Base-by-base conservation (phyloP, 2,113 vertebrate species). In the Spilogale gracilis region DNA sequence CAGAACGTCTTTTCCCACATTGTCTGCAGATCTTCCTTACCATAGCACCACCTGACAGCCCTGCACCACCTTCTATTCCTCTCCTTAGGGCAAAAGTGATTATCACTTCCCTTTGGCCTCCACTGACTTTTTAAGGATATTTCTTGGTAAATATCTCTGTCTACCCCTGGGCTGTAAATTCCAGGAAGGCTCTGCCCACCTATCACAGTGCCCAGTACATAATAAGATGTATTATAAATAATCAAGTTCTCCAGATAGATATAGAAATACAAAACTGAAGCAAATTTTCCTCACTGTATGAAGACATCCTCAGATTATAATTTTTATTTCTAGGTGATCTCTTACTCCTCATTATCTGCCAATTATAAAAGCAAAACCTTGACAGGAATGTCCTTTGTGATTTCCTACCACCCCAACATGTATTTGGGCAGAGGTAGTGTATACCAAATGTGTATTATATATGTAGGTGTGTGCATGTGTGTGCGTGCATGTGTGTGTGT, bases 281-380 rank as follows among this genome's bases (percentile, higher is more conserved):
- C 7, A 92, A 96, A 94, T 69, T 0, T 63, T 43, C 30, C 32
- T 25, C 83, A 23, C 52, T 82, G 11, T 92, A 3, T 89, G 79
- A 89, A 82, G 67, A 54, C 11, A 89, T 65, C 43, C 16, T 89
- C n/a, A 84, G 52, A 87, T 95, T 81, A 85, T 32, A 74, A 30
- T 30, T 78, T 78, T 78, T 78, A 25, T 48, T 80, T 94, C 45
- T 82, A 81, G 81, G 50, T 18, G 21, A 65, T 83, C 18, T 87
- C n/a, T 96, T 90, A 27, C 6, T 94, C 38, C n/a, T 61, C 18
- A 11, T 92, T 89, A 52, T 61, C 52, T 96, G 38, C n/a, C 92
- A 94, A 30, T 71, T 91, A 69, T 6, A 94, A 95, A 79, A 85
- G 56, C 25, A 91, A 96, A 96, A 81, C 38, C 56, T 9, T 94